Evolutionary conservation across 2,888 invertebrate genomes (phyloP).

Genomic region (Neoaliturus tenellus): DNA sequence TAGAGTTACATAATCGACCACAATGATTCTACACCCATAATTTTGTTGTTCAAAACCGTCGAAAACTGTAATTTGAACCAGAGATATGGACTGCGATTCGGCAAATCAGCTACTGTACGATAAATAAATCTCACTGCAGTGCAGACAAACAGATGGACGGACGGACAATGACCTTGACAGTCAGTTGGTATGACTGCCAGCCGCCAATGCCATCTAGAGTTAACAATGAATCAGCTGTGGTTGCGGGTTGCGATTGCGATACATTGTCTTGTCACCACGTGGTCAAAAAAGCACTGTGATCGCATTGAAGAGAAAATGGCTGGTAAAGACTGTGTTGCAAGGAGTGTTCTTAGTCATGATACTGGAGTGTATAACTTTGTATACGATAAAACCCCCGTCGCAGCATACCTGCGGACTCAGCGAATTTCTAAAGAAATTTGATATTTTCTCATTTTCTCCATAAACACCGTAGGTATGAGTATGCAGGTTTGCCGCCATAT

Average conservation of each 20-base stretch:
- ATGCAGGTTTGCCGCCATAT: no score
- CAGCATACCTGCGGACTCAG: no score
- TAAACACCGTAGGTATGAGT: no score
- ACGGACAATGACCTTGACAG: slow-evolving; percentile 7
- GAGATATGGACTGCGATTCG: neutral
- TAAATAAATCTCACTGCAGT: neutral
- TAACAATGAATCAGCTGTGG: neutral
- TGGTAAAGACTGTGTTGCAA: no score
- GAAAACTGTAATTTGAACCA: neutral
- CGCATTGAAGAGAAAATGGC: no score
- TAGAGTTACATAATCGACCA: neutral
- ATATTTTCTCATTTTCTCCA: no score
- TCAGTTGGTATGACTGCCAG: slow-evolving; percentile 1
- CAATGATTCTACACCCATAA: neutral
- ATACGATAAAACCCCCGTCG: no score
- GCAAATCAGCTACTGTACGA: neutral
- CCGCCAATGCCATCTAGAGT: slow-evolving; percentile 7
- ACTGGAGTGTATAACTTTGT: no score
- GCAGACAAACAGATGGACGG: neutral
- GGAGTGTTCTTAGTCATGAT: no score
- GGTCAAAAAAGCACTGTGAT: no score
- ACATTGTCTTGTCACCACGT: neutral
- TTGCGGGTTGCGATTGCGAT: no score
- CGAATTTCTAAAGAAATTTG: no score
- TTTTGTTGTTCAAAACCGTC: neutral